Conservation (phyloP, 1,140 invertebrate genomes). For the Aradophagus sp. region DNA sequence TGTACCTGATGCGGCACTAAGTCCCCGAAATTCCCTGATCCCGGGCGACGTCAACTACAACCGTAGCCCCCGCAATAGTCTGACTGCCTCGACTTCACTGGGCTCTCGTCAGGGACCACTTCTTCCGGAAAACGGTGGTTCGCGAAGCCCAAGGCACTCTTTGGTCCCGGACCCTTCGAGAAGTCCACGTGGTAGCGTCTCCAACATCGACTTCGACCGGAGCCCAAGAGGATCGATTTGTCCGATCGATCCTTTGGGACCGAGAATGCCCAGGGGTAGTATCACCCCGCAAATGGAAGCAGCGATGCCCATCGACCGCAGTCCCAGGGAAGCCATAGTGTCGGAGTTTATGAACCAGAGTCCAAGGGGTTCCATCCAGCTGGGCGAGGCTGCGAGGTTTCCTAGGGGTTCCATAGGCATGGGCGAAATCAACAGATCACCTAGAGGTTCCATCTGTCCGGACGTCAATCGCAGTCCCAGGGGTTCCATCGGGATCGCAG, state of each 20-base stretch:
- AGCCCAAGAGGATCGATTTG: constrained; percentile 80
- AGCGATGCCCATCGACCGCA: constrained; percentile 57
- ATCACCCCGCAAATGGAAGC: constrained; percentile 66
- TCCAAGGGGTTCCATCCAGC: constrained; percentile 78
- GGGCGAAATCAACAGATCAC: constrained; percentile 75
- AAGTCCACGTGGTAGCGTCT: constrained; percentile 73
- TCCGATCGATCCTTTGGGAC: constrained; percentile 65
- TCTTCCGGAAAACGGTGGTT: constrained; percentile 64
- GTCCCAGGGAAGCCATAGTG: constrained; percentile 78
- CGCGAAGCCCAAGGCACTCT: constrained; percentile 78
- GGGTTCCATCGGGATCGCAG: constrained; percentile 75
- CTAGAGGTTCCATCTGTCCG: constrained; percentile 77
- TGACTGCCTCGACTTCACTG: constrained; percentile 75
- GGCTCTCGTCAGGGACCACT: constrained; percentile 47
- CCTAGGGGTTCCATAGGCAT: constrained; percentile 78
- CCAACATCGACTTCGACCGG: constrained; percentile 73
- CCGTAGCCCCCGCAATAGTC: constrained; percentile 77
- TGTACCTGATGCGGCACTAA: constrained; percentile 65
- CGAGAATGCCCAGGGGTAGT: constrained; percentile 78
- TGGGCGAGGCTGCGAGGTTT: constrained; percentile 75
- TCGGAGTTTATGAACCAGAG: constrained; percentile 73
- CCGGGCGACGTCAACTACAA: constrained; percentile 74
- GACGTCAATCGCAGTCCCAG: constrained; percentile 76
- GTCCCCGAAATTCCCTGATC: constrained; percentile 75
- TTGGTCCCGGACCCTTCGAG: constrained; percentile 76